Base-by-base conservation (phyloP, 2,888 invertebrate species). In the Therioaphis trifolii region DNA sequence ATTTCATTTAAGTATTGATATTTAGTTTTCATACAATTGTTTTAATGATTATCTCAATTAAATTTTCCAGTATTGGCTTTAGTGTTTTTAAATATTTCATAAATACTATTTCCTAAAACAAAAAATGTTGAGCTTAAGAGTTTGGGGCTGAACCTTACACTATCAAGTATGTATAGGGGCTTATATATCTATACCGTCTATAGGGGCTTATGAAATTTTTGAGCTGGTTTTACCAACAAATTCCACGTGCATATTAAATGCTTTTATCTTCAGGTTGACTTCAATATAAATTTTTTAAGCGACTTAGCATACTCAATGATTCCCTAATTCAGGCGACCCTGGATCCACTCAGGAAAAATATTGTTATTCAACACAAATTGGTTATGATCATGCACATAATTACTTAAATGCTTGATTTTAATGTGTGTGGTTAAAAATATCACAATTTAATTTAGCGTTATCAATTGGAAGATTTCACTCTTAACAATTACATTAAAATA, bases 161-260 rank as follows among this genome's bases (percentile, higher is more conserved):
- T 49, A 77, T 77, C 76, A 77, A 77, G 63, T 77, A 66, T 66
- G 76, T 77, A 77, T 76, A n/a, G n/a, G n/a, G n/a, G n/a, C n/a
- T n/a, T n/a, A n/a, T n/a, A n/a, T n/a, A n/a, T n/a, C n/a, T n/a
- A n/a, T n/a, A n/a, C n/a, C n/a, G n/a, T n/a, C 29, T 46, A 63
- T 63, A 76, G 76, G 61, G 29, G 29, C 49, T 76, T 46, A 77
- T 63, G 21, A 66, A 63, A 49, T 49, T 7, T 63, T 27, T 66
- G n/a, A 77, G 21, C 46, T 77, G 9, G n/a, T 63, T 63, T 14
- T 21, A 63, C 35, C 66, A n/a, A 35, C 66, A 49, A 77, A 77
- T 52, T 66, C 14, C 4, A 49, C 21, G 35, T 66, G 63, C 66
- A 63, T 77, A 66, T 11, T 49, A 15, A 27, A 77, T 77, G 66